A percentile compares a stretch with the other conserved stretches of the same genome.
Evolutionary conservation across 2,888 invertebrate genomes (phyloP).

Genomic region (Archips xylosteana): DNA sequence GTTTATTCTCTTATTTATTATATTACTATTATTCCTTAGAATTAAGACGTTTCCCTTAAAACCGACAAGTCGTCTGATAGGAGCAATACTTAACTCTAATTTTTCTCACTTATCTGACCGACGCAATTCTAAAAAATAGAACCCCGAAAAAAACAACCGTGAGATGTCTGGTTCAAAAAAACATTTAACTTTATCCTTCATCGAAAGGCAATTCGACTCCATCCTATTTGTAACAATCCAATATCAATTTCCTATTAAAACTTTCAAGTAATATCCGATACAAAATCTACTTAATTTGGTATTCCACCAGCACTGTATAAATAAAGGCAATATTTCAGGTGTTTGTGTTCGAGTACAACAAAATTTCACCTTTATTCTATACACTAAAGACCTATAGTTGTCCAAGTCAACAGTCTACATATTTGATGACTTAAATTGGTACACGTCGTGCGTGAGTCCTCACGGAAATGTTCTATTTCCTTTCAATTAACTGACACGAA

Average conservation of each 20-base stretch:
- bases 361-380: slow-evolving; percentile 3
- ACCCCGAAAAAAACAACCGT: no score
- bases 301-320: slow-evolving; percentile 14
- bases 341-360: neutral
- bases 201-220: no score
- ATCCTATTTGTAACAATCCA: neutral
- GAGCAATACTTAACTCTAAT: no score
- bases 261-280: slow-evolving; percentile 3
- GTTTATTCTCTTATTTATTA: no score
- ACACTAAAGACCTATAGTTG: neutral
- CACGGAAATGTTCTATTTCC: slow-evolving; percentile 37
- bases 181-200: no score
- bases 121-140: no score
- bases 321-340: slow-evolving; percentile 20
- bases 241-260: slow-evolving; percentile 11
- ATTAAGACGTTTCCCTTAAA: no score
- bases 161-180: no score
- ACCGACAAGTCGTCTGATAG: no score
- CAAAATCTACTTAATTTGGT: slow-evolving; percentile 15
- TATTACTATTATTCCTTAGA: no score
- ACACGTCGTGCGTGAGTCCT: slow-evolving; percentile 27
- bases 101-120: no score
- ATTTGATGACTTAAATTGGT: slow-evolving; percentile 25
- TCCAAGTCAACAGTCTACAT: neutral
- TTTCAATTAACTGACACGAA: slow-evolving; percentile 35